A percentile compares a stretch with the other conserved stretches of the same genome.
phyloP scores from a whole-genome alignment of 64 coral and sea anemone species.

The Hydrozoanthus tunicans region DNA sequence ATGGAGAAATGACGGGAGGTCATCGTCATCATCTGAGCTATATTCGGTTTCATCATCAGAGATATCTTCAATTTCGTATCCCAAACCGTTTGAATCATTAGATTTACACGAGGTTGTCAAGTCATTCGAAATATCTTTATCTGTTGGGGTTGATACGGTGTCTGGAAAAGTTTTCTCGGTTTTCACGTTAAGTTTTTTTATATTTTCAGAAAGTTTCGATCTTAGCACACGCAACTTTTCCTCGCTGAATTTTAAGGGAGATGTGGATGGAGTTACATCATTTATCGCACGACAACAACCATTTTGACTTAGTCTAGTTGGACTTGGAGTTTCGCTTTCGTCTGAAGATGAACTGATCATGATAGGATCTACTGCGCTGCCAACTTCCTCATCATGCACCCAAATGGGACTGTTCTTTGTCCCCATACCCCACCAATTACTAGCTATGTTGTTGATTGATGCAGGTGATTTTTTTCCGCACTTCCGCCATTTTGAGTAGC shows the following conservation, averaged over 20 bases:
- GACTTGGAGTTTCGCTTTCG: background rate
- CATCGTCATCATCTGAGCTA: background rate
- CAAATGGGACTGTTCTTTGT: constrained; percentile 27
- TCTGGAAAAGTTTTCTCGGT: background rate
- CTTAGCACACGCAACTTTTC: background rate
- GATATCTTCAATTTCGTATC: background rate
- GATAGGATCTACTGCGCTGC: background rate
- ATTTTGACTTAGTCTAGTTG: background rate
- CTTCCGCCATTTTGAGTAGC: background rate
- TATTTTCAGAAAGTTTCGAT: background rate
- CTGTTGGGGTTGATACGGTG: background rate
- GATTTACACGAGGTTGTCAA: background rate
- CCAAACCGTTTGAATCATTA: background rate
- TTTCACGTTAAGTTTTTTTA: background rate
- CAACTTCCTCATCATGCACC: background rate
- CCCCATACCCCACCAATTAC: constrained; percentile 26
- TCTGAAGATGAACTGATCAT: constrained; percentile 24
- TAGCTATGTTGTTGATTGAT: background rate
- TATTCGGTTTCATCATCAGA: constrained; percentile 16
- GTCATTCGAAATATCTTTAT: background rate
- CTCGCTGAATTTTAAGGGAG: background rate
- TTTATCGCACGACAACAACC: background rate
- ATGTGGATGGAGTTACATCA: background rate
- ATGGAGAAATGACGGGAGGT: too few species aligned
- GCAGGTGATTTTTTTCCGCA: background rate